A percentile compares a stretch with the other conserved stretches of the same genome.
phyloP scores from a whole-genome alignment of 2,797 vertebrate genomes.

The Chanos chanos region DNA sequence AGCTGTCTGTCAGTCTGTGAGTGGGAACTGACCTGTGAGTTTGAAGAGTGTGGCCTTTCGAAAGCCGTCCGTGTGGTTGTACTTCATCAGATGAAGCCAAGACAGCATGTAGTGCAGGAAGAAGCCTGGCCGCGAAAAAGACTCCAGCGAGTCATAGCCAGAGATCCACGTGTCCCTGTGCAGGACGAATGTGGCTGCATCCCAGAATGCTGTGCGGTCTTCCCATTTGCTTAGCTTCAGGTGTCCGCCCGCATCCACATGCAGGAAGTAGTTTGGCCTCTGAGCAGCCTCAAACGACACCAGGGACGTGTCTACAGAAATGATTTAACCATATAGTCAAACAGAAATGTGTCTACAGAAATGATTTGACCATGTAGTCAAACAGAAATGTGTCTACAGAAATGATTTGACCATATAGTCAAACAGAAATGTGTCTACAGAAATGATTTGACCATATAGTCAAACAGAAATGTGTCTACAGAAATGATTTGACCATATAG shows the following conservation, averaged over 20 bases:
- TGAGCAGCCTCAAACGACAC: constrained; percentile 87
- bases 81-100: constrained; percentile 76
- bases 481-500: too few species aligned
- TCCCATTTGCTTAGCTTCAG: constrained; percentile 83
- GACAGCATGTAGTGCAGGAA: constrained; percentile 75
- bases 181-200: constrained; percentile 81
- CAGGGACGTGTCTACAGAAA: constrained; percentile 76
- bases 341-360: too few species aligned
- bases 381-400: too few species aligned
- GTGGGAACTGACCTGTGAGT: constrained; percentile 74
- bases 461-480: too few species aligned
- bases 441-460: too few species aligned
- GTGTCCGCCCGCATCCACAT: constrained; percentile 63
- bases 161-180: constrained; percentile 83
- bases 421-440: too few species aligned
- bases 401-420: too few species aligned
- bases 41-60: constrained; percentile 83
- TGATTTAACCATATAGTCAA: background rate
- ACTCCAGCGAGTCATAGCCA: constrained; percentile 87
- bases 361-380: too few species aligned
- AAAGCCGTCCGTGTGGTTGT: constrained; percentile 79
- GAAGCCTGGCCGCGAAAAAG: constrained; percentile 78
- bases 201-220: constrained; percentile 73
- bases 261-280: constrained; percentile 91
- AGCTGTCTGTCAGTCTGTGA: constrained; percentile 3